A percentile compares a stretch with the other conserved stretches of the same genome.
Evolutionary conservation across 1,140 invertebrate species (phyloP).

Genomic region (Leptoteleia sp.): DNA sequence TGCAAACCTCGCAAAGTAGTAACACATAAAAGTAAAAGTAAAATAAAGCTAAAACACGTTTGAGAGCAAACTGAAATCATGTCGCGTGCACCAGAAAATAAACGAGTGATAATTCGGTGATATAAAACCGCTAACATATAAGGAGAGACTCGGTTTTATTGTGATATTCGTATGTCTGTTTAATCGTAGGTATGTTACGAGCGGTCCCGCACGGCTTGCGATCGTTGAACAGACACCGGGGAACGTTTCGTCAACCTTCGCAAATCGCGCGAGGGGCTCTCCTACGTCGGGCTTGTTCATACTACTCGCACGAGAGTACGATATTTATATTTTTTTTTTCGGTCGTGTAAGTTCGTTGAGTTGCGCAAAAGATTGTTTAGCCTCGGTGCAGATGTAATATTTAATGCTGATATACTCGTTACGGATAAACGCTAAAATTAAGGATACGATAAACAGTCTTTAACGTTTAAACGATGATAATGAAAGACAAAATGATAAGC

Average conservation of each 20-base stretch:
- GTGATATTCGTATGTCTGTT: slow-evolving; percentile 65
- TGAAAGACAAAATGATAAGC: neutral
- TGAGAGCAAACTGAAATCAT: slow-evolving; percentile 23
- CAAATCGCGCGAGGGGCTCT: too few species aligned
- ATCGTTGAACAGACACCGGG: too few species aligned
- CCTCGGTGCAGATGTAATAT: slow-evolving; percentile 49
- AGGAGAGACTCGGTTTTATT: slow-evolving; percentile 65
- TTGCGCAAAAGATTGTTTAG: slow-evolving; percentile 55
- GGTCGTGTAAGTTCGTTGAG: slow-evolving; percentile 43
- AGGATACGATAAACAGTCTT: slow-evolving; percentile 25
- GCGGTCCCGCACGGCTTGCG: slow-evolving; percentile 4
- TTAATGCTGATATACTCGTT: slow-evolving; percentile 53
- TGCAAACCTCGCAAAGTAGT: slow-evolving; percentile 47
- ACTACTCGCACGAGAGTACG: slow-evolving; percentile 45
- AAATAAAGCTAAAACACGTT: neutral
- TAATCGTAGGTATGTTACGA: slow-evolving; percentile 46
- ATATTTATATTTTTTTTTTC: slow-evolving; percentile 60
- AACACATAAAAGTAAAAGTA: slow-evolving; percentile 13
- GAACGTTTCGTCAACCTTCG: too few species aligned
- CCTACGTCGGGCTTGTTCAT: slow-evolving; percentile 40
- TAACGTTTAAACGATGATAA: slow-evolving; percentile 4
- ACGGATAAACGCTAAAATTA: slow-evolving; percentile 28
- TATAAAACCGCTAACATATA: slow-evolving; percentile 47
- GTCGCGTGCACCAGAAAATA: slow-evolving; percentile 49
- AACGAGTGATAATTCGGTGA: slow-evolving; percentile 63